phyloP scores from a whole-genome alignment of 2,113 vertebrate genomes.

The Rhea americana region DNA sequence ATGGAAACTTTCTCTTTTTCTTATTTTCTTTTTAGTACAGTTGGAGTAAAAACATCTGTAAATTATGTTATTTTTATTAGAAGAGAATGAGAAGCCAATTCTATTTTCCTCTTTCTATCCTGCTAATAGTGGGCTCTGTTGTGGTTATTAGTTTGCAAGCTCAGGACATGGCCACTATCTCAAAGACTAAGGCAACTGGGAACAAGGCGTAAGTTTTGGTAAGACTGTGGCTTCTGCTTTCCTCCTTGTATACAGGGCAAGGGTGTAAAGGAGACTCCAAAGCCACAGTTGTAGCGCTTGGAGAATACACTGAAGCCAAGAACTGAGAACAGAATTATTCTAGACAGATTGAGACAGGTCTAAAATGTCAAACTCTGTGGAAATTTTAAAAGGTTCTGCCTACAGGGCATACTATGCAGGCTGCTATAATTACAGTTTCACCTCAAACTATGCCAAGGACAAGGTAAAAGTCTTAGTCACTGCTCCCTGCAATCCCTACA shows the following conservation, averaged over 20 bases:
- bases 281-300: background rate
- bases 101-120: background rate
- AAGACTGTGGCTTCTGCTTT: background rate
- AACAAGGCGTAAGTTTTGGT: background rate
- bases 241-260: background rate
- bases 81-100: background rate
- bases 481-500: background rate
- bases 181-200: background rate
- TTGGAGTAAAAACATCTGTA: background rate
- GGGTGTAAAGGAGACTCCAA: background rate
- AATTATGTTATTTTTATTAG: background rate
- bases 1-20: background rate
- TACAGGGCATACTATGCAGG: background rate
- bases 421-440: background rate
- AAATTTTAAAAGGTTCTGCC: background rate
- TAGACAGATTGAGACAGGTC: background rate
- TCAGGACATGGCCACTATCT: fast-evolving
- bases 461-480: background rate
- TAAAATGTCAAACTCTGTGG: background rate
- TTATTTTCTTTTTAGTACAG: background rate
- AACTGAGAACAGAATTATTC: background rate
- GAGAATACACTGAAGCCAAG: background rate
- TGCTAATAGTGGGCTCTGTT: background rate
- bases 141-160: background rate
- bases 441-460: background rate